Evolutionary conservation across 2,888 invertebrate species (phyloP).

Genomic region (Atrina japonica): DNA sequence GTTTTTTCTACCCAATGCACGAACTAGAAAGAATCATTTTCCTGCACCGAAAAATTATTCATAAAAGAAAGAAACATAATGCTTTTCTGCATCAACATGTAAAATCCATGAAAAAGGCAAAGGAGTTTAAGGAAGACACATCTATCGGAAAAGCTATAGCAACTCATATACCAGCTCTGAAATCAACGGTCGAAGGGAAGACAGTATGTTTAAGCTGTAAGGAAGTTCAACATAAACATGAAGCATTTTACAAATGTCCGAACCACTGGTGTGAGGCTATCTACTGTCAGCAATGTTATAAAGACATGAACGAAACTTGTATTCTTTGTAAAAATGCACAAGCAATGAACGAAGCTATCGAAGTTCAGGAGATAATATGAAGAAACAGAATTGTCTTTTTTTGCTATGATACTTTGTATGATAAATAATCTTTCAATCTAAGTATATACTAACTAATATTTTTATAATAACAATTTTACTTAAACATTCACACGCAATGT

Average conservation of each 20-base stretch:
- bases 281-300: conserved; percentile 30
- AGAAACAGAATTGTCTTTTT: too few relatives aligned
- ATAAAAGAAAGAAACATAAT: conserved; percentile 45
- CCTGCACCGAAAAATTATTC: conserved; percentile 55
- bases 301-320: conserved; percentile 24
- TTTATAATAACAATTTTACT: too few relatives aligned
- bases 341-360: too few relatives aligned
- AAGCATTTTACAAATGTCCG: conserved; percentile 17
- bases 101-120: conserved; percentile 3
- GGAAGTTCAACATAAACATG: neutral
- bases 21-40: conserved; percentile 52
- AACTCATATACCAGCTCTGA: conserved; percentile 2
- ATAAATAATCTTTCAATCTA: too few relatives aligned
- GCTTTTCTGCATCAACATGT: conserved; percentile 28
- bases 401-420: too few relatives aligned
- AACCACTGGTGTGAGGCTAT: conserved; percentile 9
- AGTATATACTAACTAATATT: too few relatives aligned
- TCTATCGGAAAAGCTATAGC: neutral
- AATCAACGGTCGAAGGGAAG: neutral
- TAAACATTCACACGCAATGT: too few relatives aligned
- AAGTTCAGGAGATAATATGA: too few relatives aligned
- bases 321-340: conserved; percentile 21
- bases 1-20: conserved; percentile 55
- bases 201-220: conserved; percentile 28
- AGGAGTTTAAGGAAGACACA: neutral